Base-by-base conservation (phyloP, 2,113 vertebrate species). In the Leucoraja erinaceus region DNA sequence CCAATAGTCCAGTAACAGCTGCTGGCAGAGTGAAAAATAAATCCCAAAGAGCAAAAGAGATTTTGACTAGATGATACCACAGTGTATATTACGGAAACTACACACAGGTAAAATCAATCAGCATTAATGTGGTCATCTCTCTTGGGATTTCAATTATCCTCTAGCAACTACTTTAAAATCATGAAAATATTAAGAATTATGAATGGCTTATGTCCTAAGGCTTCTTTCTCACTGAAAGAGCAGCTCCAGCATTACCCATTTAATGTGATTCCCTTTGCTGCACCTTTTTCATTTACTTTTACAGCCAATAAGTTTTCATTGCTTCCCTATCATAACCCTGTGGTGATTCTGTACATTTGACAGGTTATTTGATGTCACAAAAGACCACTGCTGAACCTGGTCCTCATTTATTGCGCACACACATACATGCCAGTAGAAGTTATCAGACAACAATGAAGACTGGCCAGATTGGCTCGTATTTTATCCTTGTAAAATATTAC, bases 91-190 rank as follows among this genome's bases (percentile, higher is more conserved):
- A 88, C 83, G 61, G 81, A 61, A 84, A 84, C 8, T 84, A 25
- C 25, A 61, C 28, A 61, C 25, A n/a, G 83, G 83, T 88, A 63
- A 88, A 88, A 88, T 88, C 83, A 88, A 88, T 88, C 59, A 63
- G 14, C 25, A 63, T 63, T 88, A 88, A 88, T 88, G 83, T 88
- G 83, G 59, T 88, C 83, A 88, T n/a, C 83, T 88, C 83, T n/a
- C 83, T 31, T 18, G n/a, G 83, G 83, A 88, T 63, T 88, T 66
- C 59, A 88, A 88, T 88, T 88, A 88, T 66, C 83, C 61, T 88
- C 83, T 31, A 88, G 61, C 83, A 88, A 88, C 83, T 88, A 61
- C 83, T 88, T 88, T 66, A 28, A 88, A 88, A 88, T 88, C 59
- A 88, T 88, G 83, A 66, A 88, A n/a, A 88, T 88, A 66, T 59